Conservation (phyloP, 2,888 invertebrate genomes). For the Hypselothyrea guttata region DNA sequence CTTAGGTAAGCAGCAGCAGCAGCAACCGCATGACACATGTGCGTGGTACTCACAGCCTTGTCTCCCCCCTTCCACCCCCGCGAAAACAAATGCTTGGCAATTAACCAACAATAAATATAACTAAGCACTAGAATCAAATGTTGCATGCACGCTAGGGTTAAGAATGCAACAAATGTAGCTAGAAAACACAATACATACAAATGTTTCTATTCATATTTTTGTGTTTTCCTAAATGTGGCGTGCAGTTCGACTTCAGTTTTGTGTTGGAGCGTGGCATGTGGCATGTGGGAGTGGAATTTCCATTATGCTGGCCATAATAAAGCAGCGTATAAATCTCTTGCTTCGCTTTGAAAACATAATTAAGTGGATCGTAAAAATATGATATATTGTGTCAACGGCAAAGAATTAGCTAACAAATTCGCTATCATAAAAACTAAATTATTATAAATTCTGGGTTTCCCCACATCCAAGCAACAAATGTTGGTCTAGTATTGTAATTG, state of each 20-base stretch:
- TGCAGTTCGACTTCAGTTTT: conserved; percentile 28
- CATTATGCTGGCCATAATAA: conserved; percentile 34
- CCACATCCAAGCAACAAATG: no score
- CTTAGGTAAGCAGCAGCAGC: conserved; percentile 22
- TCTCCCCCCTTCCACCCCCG: conserved; percentile 21
- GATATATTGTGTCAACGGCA: conserved; percentile 14
- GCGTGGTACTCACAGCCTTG: conserved; percentile 52
- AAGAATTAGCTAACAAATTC: conserved; percentile 1
- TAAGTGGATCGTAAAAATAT: conserved; percentile 38
- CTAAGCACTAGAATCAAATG: conserved; percentile 42
- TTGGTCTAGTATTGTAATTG: no score
- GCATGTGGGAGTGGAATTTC: conserved; percentile 50
- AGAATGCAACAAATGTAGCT: conserved; percentile 10
- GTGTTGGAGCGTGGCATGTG: conserved; percentile 36
- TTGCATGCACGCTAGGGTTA: conserved; percentile 31
- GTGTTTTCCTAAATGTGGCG: conserved; percentile 51
- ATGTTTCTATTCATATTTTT: conserved; percentile 3
- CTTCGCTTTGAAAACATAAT: conserved; percentile 18
- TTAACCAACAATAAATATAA: conserved; percentile 60
- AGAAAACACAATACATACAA: conserved; percentile 11
- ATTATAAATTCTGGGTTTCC: no score
- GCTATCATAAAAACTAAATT: neutral
- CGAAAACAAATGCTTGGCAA: conserved; percentile 49
- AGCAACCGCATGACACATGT: conserved; percentile 58
- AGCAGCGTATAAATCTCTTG: conserved; percentile 39